Evolutionary conservation across 2,888 invertebrate genomes (phyloP).

Genomic region (Heteromyza rotundicornis): DNA sequence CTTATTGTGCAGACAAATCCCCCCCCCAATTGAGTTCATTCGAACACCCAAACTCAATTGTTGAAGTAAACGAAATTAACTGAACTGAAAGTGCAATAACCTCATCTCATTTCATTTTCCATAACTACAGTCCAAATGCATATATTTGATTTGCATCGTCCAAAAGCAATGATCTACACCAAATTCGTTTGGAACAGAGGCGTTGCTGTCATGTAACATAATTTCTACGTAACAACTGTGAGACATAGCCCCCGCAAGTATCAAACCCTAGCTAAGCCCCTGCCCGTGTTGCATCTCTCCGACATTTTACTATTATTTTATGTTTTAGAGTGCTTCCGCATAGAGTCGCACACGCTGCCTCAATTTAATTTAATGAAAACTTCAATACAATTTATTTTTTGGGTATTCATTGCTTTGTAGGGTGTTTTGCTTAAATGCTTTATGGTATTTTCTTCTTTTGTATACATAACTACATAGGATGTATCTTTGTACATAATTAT

Average conservation of each 20-base stretch:
- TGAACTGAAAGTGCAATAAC: conserved; percentile 5
- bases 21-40: too few species aligned
- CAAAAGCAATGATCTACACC: too few species aligned
- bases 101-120: not conserved
- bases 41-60: too few species aligned
- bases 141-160: not conserved
- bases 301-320: not conserved
- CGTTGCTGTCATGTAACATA: too few species aligned
- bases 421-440: not conserved
- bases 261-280: not conserved
- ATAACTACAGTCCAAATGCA: not conserved
- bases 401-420: not conserved
- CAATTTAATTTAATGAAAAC: not conserved
- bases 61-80: too few species aligned
- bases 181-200: too few species aligned
- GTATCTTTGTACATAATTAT: not conserved
- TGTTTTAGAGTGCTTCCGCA: not conserved
- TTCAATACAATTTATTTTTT: not conserved
- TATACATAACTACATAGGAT: not conserved
- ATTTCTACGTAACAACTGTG: too few species aligned
- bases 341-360: not conserved
- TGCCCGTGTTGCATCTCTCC: not conserved
- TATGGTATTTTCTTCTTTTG: not conserved
- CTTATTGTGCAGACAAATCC: too few species aligned
- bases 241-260: not conserved